Conservation (phyloP, 2,113 vertebrate genomes). For the Protobothrops flavoviridis region DNA sequence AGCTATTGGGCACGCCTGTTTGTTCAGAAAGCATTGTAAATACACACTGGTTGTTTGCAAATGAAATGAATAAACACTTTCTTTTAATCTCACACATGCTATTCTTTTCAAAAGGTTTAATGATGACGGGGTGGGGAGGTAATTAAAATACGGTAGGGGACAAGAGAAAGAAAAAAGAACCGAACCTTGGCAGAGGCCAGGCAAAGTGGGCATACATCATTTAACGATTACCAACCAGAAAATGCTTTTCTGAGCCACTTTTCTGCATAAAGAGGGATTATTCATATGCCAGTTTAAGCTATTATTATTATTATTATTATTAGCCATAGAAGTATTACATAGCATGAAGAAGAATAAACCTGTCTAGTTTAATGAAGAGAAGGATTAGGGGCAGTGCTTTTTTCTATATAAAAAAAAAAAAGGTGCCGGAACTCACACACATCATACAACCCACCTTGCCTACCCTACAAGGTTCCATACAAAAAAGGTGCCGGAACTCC, state of each 20-base stretch:
- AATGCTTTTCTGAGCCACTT: background rate
- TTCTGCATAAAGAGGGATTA: background rate
- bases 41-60: background rate
- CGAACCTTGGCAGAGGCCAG: background rate
- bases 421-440: too few species aligned
- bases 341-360: background rate
- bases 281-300: background rate
- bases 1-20: background rate
- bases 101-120: background rate
- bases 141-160: background rate
- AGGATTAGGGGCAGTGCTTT: too few species aligned
- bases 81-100: background rate
- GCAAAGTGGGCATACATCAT: background rate
- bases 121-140: background rate
- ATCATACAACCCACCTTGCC: too few species aligned
- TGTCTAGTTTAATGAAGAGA: too few species aligned
- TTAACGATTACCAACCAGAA: background rate
- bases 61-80: background rate
- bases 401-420: too few species aligned
- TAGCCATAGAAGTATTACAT: background rate
- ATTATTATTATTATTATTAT: background rate
- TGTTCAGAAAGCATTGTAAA: background rate
- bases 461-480: too few species aligned
- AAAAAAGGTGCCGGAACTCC: too few species aligned
- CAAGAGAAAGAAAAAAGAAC: background rate